phyloP scores from a whole-genome alignment of 2,797 vertebrate species.

The Chelmon rostratus region DNA sequence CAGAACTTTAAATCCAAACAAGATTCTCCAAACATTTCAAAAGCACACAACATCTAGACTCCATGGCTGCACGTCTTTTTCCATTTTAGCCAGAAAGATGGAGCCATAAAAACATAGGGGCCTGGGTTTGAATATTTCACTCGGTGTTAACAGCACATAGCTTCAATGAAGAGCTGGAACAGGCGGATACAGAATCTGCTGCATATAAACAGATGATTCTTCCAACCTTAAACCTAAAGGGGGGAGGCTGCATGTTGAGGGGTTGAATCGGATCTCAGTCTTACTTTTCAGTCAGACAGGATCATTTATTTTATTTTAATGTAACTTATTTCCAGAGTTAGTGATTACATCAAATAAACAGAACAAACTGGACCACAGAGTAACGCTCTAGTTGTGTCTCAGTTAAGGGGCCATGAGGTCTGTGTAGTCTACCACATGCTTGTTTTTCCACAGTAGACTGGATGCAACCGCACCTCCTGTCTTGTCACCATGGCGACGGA shows the following conservation, averaged over 20 bases:
- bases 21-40: neutral
- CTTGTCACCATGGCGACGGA: constrained; percentile 69
- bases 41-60: neutral
- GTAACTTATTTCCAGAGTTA: neutral
- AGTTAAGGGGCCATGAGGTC: constrained; percentile 8
- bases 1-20: neutral
- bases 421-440: constrained; percentile 53
- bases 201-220: neutral
- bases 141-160: neutral
- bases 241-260: neutral
- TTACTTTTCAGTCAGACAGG: neutral
- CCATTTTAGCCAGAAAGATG: neutral
- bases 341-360: neutral
- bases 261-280: neutral
- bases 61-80: neutral
- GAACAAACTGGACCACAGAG: neutral
- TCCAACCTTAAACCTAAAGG: neutral
- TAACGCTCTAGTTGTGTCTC: constrained; percentile 13
- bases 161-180: neutral
- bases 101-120: neutral
- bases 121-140: neutral
- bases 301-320: neutral
- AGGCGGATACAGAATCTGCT: neutral
- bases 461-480: constrained; percentile 66
- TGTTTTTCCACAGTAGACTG: constrained; percentile 73